A percentile compares a stretch with the other conserved stretches of the same genome.
phyloP scores from a whole-genome alignment of 2,888 invertebrate species.

The Lysandra coridon region DNA sequence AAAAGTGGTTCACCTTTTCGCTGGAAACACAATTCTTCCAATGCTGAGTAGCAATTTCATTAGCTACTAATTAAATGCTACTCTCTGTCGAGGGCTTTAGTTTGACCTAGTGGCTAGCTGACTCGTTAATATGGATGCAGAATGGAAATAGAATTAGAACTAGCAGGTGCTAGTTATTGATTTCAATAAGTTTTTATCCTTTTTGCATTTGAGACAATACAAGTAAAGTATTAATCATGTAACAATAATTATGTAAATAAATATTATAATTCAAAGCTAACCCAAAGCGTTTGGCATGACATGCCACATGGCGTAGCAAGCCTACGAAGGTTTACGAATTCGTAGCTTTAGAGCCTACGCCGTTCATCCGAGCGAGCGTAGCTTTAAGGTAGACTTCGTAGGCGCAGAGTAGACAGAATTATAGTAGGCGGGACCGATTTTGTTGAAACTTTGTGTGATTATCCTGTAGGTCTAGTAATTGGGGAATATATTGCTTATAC shows the following conservation, averaged over 20 bases:
- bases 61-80: constrained; percentile 18
- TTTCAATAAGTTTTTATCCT: too few species aligned
- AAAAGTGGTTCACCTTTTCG: not conserved
- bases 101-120: constrained; percentile 19
- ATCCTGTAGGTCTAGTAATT: too few species aligned
- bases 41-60: constrained; percentile 19
- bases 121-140: constrained; percentile 17
- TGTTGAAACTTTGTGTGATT: too few species aligned
- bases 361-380: too few species aligned
- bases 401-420: too few species aligned
- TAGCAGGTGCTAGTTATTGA: not conserved
- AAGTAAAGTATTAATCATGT: not conserved
- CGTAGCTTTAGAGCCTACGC: not conserved
- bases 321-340: not conserved
- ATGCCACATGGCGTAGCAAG: not conserved
- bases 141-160: not conserved
- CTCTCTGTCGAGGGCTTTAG: constrained; percentile 9
- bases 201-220: not conserved
- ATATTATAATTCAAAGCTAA: not conserved
- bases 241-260: not conserved
- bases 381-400: too few species aligned
- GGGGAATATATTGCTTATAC: too few species aligned
- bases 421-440: too few species aligned
- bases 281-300: not conserved
- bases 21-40: constrained; percentile 4